phyloP scores from a whole-genome alignment of 2,113 vertebrate genomes.

The Ceratotherium simum region DNA sequence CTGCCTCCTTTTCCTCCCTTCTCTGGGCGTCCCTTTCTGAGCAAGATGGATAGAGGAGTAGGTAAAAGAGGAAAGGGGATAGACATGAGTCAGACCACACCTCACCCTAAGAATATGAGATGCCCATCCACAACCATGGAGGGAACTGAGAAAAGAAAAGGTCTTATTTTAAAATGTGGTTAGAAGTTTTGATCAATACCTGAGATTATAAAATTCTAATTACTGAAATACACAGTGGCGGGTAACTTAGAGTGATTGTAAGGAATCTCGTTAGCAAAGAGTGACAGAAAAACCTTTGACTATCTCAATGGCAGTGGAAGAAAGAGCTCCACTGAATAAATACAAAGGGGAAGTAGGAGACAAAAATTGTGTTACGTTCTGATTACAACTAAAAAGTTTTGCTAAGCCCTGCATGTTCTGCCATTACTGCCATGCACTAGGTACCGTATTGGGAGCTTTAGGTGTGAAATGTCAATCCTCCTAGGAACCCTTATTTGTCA shows the following conservation, averaged over 20 bases:
- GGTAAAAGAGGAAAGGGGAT: background rate
- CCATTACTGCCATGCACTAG: background rate
- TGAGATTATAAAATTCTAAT: conserved; percentile 16
- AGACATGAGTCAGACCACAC: no score
- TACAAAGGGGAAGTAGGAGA: background rate
- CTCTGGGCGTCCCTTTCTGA: background rate
- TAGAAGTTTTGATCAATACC: background rate
- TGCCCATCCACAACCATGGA: background rate
- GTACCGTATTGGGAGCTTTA: background rate
- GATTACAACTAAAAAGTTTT: background rate
- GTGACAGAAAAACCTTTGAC: background rate
- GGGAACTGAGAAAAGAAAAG: background rate
- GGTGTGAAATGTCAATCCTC: background rate
- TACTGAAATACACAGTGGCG: background rate
- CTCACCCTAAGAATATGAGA: background rate
- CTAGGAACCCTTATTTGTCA: background rate
- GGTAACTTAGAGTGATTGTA: background rate
- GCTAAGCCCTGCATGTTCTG: background rate
- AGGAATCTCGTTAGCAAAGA: background rate
- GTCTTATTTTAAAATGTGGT: background rate
- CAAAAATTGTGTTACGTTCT: background rate
- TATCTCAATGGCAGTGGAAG: background rate
- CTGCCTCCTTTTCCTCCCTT: background rate
- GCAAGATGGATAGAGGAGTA: rapidly evolving
- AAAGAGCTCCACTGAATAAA: background rate